Evolutionary conservation across 2,888 invertebrate genomes (phyloP), one percentile per base, ranked within the genome.

Genomic region (Salticus scenicus): DNA sequence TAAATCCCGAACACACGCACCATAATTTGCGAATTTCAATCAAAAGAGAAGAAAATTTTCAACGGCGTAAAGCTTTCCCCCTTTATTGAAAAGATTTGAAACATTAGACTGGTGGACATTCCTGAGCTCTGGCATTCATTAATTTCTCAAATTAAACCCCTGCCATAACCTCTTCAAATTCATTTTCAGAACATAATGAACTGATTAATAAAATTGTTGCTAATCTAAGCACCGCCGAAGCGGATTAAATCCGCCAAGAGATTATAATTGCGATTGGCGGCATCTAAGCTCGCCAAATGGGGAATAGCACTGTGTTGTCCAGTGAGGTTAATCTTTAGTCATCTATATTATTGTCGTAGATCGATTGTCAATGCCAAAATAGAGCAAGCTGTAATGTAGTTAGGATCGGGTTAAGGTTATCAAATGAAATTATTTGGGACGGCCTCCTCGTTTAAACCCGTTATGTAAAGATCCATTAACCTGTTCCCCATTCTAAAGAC

Each of bases 141-240:
- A 37, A 74, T 64, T 74, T 64, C 74, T 30, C 27, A 74, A 74
- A 74, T 74, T 63, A 74, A 74, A 41, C 64, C 27, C 63, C 41
- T 24, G 57, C 57, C 24, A 24, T 67, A 67, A 37, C 37, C 67
- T 67, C 67, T 37, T 67, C 67, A 37, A 67, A 20, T 67, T 67
- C 67, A 67, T 67, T 67, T 33, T 7, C 20, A 33, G 20, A 1
- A 28, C 30, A 30, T 67, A 73, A 67, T 67, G 67, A 81, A 69
- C 74, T 81, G 80, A 81, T 81, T 74, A 81, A 81, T 81, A 73
- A 73, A 81, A 81, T 81, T 81, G 80, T 80, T 81, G 33, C 20
- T 81, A 81, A 81, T 81, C 80, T 81, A 27, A 17, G 74, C 74
- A 37, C 4, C 7, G 67, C 27, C 57, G 27, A 27, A 24, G 24